A percentile compares a stretch with the other conserved stretches of the same genome.
phyloP scores from a whole-genome alignment of 2,888 invertebrate species.

The Leptinotarsa rubiginosa region DNA sequence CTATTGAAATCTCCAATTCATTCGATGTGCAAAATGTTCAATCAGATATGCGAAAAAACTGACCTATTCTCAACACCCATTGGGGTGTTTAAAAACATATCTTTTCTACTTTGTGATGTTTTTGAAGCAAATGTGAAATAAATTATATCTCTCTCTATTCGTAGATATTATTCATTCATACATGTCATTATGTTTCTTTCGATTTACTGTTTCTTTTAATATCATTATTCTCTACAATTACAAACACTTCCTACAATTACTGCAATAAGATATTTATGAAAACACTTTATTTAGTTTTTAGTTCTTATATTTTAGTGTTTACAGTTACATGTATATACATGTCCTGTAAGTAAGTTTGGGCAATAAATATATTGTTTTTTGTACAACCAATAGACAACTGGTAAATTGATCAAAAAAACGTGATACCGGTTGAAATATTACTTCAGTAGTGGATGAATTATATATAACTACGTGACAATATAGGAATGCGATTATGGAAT shows the following conservation, averaged over 20 bases:
- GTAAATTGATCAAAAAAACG: too few relatives aligned
- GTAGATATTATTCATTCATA: conserved; percentile 17
- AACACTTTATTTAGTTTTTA: conserved; percentile 10
- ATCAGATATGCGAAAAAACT: conserved; percentile 11
- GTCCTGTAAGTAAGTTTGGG: too few relatives aligned
- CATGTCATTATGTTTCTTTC: conserved; percentile 6
- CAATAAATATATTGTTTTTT: too few relatives aligned
- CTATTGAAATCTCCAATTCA: conserved; percentile 17
- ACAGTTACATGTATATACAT: too few relatives aligned
- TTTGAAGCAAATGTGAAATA: conserved; percentile 13
- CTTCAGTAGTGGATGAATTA: too few relatives aligned
- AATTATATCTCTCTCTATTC: background rate
- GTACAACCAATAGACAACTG: too few relatives aligned
- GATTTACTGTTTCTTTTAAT: background rate
- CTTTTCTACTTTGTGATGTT: conserved; percentile 10
- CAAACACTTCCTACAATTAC: conserved; percentile 2
- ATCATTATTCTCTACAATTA: background rate
- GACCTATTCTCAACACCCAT: conserved; percentile 15
- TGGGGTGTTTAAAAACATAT: conserved; percentile 6
- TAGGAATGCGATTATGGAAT: too few relatives aligned
- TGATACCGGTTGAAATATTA: too few relatives aligned
- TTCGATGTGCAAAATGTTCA: conserved; percentile 20
- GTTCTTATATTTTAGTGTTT: conserved; percentile 6
- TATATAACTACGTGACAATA: too few relatives aligned
- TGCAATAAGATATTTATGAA: conserved; percentile 7